Base-by-base conservation (phyloP, 2,797 vertebrate genomes). In the Bovichtus diacanthus region DNA sequence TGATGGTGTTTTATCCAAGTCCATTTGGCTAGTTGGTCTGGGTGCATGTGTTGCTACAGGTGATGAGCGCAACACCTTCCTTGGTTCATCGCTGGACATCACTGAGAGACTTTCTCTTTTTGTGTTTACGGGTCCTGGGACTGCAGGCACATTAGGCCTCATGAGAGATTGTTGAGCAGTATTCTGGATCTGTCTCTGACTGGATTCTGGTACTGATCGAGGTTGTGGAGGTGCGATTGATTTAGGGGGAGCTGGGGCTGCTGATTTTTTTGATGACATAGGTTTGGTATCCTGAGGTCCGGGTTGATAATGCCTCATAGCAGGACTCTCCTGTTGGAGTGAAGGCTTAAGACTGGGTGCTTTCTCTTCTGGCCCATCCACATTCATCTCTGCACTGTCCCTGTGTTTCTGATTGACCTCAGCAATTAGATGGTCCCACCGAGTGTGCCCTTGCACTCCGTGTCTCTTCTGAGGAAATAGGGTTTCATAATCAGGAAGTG, bases 351-450 rank as follows among this genome's bases (percentile, higher is more conserved):
- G 50, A 63, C 27, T 82, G 10, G 21, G 25, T 36, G 12, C 5
- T 3, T 9, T 4, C 23, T 88, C 84, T 39, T 55, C 77, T 34
- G 94, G 94, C 6, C 75, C 83, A 21, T 96, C 95, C 50, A 96
- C 94, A 56, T 93, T 95, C 86, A 96, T 90, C 79, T 96, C 95
- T 65, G 86, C 70, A 71, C 85, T 1, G 11, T 89, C 88, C 70
- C 77, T 88, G 18, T 90, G 71, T 77, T 80, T 94, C 79, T 94
- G 93, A 87, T 85, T 94, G 49, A 96, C 94, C 78, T 96, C 94
- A 15, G 95, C 94, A 19, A 96, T 87, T 27, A 96, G 85, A 77
- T 95, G 85, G 66, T 96, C 95, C 95, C 95, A 96, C 31, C 49
- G 86, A 16, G 87, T 91, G 0, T 92, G 84, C 6, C 92, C 93